Conservation (phyloP, 92 coral and sea anemone species). For the Siderastrea radians region DNA sequence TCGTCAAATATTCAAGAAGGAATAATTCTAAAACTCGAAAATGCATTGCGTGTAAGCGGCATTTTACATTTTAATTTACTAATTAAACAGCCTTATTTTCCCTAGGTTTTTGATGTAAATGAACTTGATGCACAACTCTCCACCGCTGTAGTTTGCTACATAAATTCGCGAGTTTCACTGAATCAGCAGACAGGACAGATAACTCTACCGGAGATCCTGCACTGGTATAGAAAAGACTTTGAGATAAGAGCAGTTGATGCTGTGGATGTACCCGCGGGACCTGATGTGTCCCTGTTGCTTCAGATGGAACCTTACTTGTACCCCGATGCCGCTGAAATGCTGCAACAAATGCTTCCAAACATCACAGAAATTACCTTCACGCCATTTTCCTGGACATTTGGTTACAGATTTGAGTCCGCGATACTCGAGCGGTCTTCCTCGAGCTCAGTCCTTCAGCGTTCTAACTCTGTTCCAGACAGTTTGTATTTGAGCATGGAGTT, state of each 20-base stretch:
- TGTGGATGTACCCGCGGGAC: conserved; percentile 39
- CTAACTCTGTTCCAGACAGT: conserved; percentile 83
- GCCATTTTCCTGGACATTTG: conserved; percentile 93
- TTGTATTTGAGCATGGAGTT: conserved; percentile 77
- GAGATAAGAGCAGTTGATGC: conserved; percentile 55
- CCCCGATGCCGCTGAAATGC: conserved; percentile 66
- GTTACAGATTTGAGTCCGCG: conserved; percentile 79
- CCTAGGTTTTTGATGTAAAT: conserved; percentile 78
- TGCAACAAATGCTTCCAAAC: conserved; percentile 75
- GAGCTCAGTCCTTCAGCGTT: conserved; percentile 68
- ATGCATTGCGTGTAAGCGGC: too few species aligned
- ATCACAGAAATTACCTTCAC: conserved; percentile 75
- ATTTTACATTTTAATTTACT: not conserved
- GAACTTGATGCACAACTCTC: conserved; percentile 73
- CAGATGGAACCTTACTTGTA: conserved; percentile 86
- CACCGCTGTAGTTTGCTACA: conserved; percentile 71
- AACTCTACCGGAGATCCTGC: conserved; percentile 85
- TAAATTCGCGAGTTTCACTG: conserved; percentile 70
- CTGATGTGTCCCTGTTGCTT: conserved; percentile 74
- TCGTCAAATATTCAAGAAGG: too few species aligned
- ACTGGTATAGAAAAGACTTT: conserved; percentile 91
- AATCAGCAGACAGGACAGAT: conserved; percentile 72
- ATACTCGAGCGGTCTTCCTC: conserved; percentile 72
- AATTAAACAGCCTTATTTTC: not conserved
- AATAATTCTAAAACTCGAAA: too few species aligned